Percentiles rank a stretch among this genome's conserved stretches.
These are phyloP conservation scores for Mola mola DNA, from an alignment of 2,113 vertebrate species.

Conservation along the genomic window DNA sequence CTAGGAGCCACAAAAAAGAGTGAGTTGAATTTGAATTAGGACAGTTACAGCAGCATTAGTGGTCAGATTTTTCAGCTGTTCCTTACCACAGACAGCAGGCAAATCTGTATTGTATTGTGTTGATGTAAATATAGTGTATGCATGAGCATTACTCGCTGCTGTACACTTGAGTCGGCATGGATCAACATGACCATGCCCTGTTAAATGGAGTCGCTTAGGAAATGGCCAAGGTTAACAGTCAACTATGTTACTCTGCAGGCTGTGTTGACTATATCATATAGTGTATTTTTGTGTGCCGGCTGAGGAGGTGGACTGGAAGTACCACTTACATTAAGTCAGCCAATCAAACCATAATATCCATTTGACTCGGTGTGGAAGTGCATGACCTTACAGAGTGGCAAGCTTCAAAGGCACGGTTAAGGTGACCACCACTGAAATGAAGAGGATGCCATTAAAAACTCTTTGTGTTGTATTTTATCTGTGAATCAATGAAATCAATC, in stretches of 20 bases:
- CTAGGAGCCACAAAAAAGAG: conserved; percentile 36
- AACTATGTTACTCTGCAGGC: neutral
- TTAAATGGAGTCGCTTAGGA: neutral
- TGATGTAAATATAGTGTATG: conserved; percentile 16
- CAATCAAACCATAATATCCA: conserved; percentile 10
- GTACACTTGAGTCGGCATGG: conserved; percentile 3
- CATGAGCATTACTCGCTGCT: conserved; percentile 4
- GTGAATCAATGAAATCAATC: conserved; percentile 15
- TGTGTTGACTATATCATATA: neutral
- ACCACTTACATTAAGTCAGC: conserved; percentile 4
- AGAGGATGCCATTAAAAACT: conserved; percentile 9
- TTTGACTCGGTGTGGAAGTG: neutral
- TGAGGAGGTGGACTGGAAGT: neutral
- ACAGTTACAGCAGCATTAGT: conserved; percentile 52
- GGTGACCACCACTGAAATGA: conserved; percentile 16
- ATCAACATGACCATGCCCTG: neutral
- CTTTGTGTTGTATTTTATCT: conserved; percentile 12
- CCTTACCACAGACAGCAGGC: conserved; percentile 23
- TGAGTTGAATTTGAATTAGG: conserved; percentile 72
- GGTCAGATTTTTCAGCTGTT: conserved; percentile 50
- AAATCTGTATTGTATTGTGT: conserved; percentile 22
- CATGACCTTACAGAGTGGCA: neutral
- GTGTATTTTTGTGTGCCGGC: conserved; percentile 6
- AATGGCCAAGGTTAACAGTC: neutral
- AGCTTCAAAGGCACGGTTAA: neutral